These are phyloP conservation scores for Mechanitis messenoides DNA, from an alignment of 2,888 invertebrate genomes.

Conservation along the genomic window DNA sequence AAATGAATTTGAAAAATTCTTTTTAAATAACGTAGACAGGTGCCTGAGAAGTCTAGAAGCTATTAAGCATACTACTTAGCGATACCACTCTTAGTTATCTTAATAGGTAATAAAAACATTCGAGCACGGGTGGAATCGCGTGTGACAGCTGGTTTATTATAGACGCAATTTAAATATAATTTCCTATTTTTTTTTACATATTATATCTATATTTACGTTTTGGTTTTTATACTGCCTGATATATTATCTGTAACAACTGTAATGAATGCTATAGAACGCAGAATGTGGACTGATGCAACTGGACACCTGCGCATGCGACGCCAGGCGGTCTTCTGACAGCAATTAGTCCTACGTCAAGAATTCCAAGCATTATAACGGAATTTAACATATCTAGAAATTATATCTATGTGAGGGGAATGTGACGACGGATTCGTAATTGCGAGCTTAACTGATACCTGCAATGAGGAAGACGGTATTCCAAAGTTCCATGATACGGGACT, in stretches of 20 bases:
- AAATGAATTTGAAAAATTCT: too few species aligned
- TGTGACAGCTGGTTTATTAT: too few species aligned
- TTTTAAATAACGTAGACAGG: too few species aligned
- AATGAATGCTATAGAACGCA: conserved; percentile 4
- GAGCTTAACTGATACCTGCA: conserved; percentile 22
- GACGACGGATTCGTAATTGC: conserved; percentile 25
- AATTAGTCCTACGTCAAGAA: conserved; percentile 57
- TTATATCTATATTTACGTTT: neutral
- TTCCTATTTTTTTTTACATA: too few species aligned
- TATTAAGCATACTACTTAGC: too few species aligned
- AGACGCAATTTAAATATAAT: too few species aligned
- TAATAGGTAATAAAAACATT: too few species aligned
- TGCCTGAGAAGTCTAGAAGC: too few species aligned
- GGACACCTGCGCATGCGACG: conserved; percentile 48
- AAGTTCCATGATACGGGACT: neutral
- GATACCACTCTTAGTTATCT: too few species aligned
- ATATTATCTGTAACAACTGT: neutral
- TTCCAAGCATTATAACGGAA: conserved; percentile 33
- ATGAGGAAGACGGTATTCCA: conserved; percentile 23
- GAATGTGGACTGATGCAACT: conserved; percentile 44
- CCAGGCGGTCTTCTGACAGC: conserved; percentile 61
- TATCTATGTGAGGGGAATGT: conserved; percentile 22
- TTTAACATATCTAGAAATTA: conserved; percentile 29
- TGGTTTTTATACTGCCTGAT: neutral
- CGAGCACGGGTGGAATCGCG: too few species aligned